phyloP scores from a whole-genome alignment of 53 echinoderm and acorn worm genomes.

The Zoroaster sp. region DNA sequence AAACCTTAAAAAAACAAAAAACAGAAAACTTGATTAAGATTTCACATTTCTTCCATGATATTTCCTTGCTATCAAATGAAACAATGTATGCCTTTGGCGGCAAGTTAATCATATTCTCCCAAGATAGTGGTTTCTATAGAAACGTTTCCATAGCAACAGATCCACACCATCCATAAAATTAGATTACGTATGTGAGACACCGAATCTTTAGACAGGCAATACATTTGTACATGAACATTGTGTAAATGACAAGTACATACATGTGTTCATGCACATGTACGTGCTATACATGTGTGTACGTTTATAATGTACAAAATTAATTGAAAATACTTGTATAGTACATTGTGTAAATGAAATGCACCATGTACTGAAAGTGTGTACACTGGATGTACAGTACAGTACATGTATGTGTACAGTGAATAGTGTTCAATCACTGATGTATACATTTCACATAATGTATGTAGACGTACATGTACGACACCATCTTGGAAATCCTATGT shows the following conservation, averaged over 20 bases:
- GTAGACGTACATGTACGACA: no score
- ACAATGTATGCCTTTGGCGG: not conserved
- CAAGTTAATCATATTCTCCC: not conserved
- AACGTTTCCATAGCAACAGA: constrained; percentile 11
- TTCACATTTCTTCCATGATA: not conserved
- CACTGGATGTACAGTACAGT: no score
- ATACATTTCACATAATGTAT: no score
- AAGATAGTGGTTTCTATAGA: not conserved
- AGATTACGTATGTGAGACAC: not conserved
- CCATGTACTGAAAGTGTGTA: no score
- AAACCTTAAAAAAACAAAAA: not conserved
- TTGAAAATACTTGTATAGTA: no score
- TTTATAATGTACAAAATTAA: not conserved
- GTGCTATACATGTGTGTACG: not conserved
- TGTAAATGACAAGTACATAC: not conserved
- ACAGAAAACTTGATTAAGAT: not conserved
- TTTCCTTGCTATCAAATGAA: not conserved
- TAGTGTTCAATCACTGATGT: no score
- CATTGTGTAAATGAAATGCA: no score
- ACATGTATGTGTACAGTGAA: no score
- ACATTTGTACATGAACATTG: not conserved
- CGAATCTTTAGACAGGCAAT: not conserved
- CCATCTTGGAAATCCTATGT: no score
- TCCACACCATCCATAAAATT: not conserved
- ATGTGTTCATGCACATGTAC: not conserved